Conservation (phyloP, 2,797 vertebrate genomes). For the Artibeus jamaicensis region DNA sequence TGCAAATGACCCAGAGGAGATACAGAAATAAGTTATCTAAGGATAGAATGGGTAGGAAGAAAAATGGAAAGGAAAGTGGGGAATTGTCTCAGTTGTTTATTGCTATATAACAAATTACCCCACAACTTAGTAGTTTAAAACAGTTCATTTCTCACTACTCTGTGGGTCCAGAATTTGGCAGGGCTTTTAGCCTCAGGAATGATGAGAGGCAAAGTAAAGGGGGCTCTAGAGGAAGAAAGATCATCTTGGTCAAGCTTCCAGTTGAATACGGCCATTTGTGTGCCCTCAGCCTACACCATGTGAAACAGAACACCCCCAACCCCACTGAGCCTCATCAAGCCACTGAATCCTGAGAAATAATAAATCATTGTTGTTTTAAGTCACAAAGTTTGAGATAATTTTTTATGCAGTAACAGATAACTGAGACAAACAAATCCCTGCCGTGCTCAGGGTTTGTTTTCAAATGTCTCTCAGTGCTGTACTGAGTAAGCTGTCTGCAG, state of each 20-base stretch:
- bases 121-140: conserved; percentile 8
- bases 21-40: neutral
- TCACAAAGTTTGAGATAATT: neutral
- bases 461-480: neutral
- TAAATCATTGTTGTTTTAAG: conserved; percentile 13
- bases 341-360: conserved; percentile 22
- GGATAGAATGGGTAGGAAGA: neutral
- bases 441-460: conserved; percentile 7
- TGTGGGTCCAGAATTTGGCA: neutral
- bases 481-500: neutral
- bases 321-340: neutral
- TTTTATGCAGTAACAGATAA: conserved; percentile 5
- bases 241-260: neutral
- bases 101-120: neutral
- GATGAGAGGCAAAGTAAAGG: neutral
- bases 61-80: conserved; percentile 9
- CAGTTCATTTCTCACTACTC: conserved; percentile 35
- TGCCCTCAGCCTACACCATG: neutral
- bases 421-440: neutral
- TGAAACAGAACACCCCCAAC: neutral
- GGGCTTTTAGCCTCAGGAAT: neutral
- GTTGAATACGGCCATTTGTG: neutral
- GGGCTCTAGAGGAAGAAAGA: neutral
- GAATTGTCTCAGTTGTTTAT: neutral
- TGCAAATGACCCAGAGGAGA: neutral